Percentiles rank a stretch among this genome's conserved stretches.
Evolutionary conservation across 2,113 vertebrate species (phyloP).

Genomic region (Ursus arctos): DNA sequence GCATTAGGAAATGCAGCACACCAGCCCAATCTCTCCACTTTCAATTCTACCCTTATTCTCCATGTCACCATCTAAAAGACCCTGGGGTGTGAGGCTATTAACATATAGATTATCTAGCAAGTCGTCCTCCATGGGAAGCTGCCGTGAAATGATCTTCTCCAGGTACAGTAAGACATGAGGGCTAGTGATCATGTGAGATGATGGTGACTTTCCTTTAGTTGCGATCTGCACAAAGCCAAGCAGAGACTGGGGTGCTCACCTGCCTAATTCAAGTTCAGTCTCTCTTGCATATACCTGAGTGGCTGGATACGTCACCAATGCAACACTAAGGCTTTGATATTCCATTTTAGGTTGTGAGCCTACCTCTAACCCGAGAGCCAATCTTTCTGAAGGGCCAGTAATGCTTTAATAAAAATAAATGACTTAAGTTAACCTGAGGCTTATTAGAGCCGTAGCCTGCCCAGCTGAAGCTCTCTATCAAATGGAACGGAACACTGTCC

Average conservation of each 20-base stretch:
- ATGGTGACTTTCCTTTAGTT: not conserved
- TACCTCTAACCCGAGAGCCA: not conserved
- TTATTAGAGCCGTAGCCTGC: not conserved
- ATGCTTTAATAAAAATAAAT: conserved; percentile 25
- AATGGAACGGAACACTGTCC: not conserved
- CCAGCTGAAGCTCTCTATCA: not conserved
- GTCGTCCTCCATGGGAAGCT: not conserved
- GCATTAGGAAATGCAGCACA: conserved; percentile 65
- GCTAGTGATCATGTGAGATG: not conserved
- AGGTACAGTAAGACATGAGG: not conserved
- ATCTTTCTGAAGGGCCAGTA: conserved; percentile 7
- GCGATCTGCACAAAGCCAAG: not conserved
- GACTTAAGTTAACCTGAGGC: not conserved
- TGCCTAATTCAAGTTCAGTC: not conserved
- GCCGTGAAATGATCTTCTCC: not conserved
- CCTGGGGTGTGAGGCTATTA: not conserved
- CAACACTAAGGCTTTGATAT: not conserved
- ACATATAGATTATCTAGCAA: not conserved
- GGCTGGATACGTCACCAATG: not conserved
- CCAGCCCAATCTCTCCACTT: conserved; percentile 62
- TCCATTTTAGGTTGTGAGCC: not conserved
- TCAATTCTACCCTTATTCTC: conserved; percentile 52
- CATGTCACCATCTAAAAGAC: conserved; percentile 65
- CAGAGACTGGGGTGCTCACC: not conserved
- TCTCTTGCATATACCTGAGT: not conserved